Evolutionary conservation across 2,888 invertebrate genomes (phyloP).

Genomic region (Idaea biselata): DNA sequence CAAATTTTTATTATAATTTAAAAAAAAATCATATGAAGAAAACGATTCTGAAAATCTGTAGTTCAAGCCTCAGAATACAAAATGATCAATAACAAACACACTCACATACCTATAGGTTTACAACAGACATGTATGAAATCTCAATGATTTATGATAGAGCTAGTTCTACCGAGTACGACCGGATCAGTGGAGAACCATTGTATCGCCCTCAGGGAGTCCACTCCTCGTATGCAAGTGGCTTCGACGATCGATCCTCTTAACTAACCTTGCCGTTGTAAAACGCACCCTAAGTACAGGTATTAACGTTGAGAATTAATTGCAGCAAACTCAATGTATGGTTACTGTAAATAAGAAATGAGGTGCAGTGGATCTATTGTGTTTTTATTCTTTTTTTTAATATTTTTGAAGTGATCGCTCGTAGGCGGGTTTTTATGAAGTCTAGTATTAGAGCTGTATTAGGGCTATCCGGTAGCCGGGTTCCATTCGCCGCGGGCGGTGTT

Average conservation of each 20-base stretch:
- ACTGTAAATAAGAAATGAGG: not conserved
- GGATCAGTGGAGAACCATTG: constrained; percentile 34
- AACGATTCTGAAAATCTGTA: too few relatives aligned
- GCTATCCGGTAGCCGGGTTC: too few relatives aligned
- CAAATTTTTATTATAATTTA: too few relatives aligned
- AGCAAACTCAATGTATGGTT: not conserved
- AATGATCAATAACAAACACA: not conserved
- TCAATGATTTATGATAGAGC: not conserved
- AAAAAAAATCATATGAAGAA: too few relatives aligned
- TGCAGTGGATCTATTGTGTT: not conserved
- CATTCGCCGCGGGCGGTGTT: too few relatives aligned
- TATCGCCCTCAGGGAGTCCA: constrained; percentile 23
- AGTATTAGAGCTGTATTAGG: not conserved
- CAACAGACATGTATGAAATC: not conserved
- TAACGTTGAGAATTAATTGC: not conserved
- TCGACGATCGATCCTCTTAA: constrained; percentile 20
- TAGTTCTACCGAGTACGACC: constrained; percentile 3
- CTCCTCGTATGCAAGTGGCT: constrained; percentile 30
- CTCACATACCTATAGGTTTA: not conserved
- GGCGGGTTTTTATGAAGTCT: not conserved
- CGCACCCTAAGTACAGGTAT: not conserved
- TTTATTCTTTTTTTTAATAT: not conserved
- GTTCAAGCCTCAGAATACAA: not conserved
- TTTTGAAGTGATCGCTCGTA: not conserved
- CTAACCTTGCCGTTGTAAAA: constrained; percentile 4